Evolutionary conservation across 2,797 vertebrate species (phyloP), one percentile per base, ranked within the genome.

Genomic region (Acipenser transmontanus): DNA sequence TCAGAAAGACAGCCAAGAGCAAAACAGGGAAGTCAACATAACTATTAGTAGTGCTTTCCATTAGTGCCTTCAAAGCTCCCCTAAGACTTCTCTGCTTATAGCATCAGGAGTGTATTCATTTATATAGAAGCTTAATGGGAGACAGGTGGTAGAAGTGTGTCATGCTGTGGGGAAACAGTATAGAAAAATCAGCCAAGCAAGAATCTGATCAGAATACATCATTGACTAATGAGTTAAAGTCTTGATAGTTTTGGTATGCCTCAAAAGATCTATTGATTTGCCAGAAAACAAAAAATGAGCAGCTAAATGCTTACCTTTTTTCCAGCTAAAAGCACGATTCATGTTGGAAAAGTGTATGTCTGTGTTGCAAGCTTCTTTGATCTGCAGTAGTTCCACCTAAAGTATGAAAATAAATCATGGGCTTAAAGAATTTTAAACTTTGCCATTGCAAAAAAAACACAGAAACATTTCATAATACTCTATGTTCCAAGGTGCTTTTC

Each of bases 281-380:
- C 14, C 9, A 52, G 34, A 7, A 7, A 47, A 64, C 7, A 1
- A 62, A 61, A 51, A 66, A 20, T 50, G 10, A 7, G 7, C 20
- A 62, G 11, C 61, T 51, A 62, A 47, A n/a, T 9, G 63, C 87
- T 85, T 79, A 96, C 94, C 94, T 91, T 93, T 96, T 84, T 96
- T 96, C 78, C 93, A 89, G 87, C 91, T 95, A 83, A 96, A 96
- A 76, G 94, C 93, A 68, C 93, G 93, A 77, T 95, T 96, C 94
- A 96, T 96, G 83, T 82, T 93, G 92, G 83, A 76, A 84, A 87
- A 74, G 62, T 70, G 74, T 74, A 10, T 17, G 82, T 76, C 63
- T 77, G 66, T 59, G 70, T 74, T 69, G 71, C 68, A 68, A 72
- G 77, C 80, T 70, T 71, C 65, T 76, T 76, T 72, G 74, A 68